phyloP scores from a whole-genome alignment of 2,888 invertebrate genomes.

The Volucella inflata region DNA sequence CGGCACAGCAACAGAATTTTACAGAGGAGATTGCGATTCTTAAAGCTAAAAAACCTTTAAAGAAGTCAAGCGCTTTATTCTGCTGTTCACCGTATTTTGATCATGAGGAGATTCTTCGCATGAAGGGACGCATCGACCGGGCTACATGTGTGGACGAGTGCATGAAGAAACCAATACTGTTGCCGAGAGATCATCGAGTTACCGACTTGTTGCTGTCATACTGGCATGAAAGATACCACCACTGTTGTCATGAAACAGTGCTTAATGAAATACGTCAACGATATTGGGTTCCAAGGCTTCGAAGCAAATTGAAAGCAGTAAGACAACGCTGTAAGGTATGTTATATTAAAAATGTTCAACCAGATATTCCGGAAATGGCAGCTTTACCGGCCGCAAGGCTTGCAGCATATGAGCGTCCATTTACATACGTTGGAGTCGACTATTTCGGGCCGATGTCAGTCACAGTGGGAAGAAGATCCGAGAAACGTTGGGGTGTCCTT shows the following conservation, averaged over 20 bases:
- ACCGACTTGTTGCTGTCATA: not conserved
- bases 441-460: not conserved
- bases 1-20: too few relatives aligned
- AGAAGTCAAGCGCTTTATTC: too few relatives aligned
- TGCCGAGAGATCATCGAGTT: not conserved
- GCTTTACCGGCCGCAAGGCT: not conserved
- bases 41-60: too few relatives aligned
- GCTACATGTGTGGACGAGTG: too few relatives aligned
- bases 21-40: too few relatives aligned
- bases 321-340: not conserved
- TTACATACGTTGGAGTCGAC: too few relatives aligned
- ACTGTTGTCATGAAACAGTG: slow-evolving; percentile 3
- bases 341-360: not conserved
- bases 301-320: not conserved
- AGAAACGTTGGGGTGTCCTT: not conserved
- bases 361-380: not conserved
- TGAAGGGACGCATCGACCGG: slow-evolving; percentile 8
- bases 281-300: not conserved
- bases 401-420: slow-evolving; percentile 12
- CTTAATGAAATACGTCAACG: slow-evolving; percentile 6
- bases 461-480: too few relatives aligned
- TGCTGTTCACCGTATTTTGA: slow-evolving; percentile 9
- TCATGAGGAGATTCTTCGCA: not conserved
- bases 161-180: too few relatives aligned
- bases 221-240: not conserved